Percentiles rank a stretch among this genome's conserved stretches.
These are phyloP conservation scores for Pocillopora meandrina DNA, from an alignment of 92 coral and sea anemone species.

Conservation along the genomic window DNA sequence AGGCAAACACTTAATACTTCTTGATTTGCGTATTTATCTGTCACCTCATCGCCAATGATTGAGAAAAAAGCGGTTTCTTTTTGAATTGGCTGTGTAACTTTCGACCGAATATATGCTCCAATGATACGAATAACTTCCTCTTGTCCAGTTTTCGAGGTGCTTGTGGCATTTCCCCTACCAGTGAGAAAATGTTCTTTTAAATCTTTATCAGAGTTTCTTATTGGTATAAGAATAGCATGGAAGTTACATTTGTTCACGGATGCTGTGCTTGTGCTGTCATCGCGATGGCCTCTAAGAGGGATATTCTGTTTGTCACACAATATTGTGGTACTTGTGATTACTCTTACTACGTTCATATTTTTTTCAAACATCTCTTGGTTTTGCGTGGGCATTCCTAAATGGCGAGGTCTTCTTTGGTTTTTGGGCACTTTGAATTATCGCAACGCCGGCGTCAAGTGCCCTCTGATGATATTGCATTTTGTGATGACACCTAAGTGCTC, in stretches of 20 bases:
- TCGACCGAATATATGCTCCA: constrained; percentile 25
- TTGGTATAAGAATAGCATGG: constrained; percentile 29
- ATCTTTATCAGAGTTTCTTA: constrained; percentile 8
- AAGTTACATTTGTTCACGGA: constrained; percentile 32
- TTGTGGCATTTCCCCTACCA: constrained; percentile 20
- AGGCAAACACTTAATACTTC: constrained; percentile 34
- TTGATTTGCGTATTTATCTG: constrained; percentile 39
- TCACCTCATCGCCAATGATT: constrained; percentile 43
- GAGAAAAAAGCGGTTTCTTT: constrained; percentile 24
- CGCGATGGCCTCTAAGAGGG: constrained; percentile 24
- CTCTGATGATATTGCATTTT: constrained; percentile 24
- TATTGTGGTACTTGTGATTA: constrained; percentile 25
- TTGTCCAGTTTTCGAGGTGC: constrained; percentile 28
- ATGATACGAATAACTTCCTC: constrained; percentile 23
- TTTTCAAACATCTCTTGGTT: constrained; percentile 23
- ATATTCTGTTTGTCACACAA: constrained; percentile 39
- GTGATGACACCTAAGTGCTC: constrained; percentile 19
- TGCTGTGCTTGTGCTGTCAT: constrained; percentile 21
- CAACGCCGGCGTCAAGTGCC: constrained; percentile 23
- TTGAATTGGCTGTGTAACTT: constrained; percentile 29
- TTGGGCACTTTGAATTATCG: constrained; percentile 1
- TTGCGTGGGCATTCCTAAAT: constrained; percentile 1
- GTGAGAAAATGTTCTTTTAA: constrained; percentile 23
- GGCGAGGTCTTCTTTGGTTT: constrained; percentile 21
- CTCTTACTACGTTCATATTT: constrained; percentile 25